phyloP scores from a whole-genome alignment of 2,888 invertebrate genomes.

The Eilema sororculum region DNA sequence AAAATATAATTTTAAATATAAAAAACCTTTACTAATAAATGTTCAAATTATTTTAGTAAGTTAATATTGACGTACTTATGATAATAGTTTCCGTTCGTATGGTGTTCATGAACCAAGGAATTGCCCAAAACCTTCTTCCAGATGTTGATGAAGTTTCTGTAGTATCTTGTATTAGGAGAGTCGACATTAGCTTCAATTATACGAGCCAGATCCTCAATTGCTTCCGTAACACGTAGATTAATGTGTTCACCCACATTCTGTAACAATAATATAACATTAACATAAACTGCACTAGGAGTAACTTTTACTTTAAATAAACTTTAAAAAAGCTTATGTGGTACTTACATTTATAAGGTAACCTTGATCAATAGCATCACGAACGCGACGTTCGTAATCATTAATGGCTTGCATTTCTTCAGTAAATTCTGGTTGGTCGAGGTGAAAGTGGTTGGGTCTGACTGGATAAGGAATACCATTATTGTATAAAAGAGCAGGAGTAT shows the following conservation, averaged over 20 bases:
- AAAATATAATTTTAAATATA: slow-evolving; percentile 11
- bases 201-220: slow-evolving; percentile 89
- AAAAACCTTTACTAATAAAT: too few relatives aligned
- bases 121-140: slow-evolving; percentile 88
- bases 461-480: slow-evolving; percentile 90
- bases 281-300: slow-evolving; percentile 22
- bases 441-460: slow-evolving; percentile 86
- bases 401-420: slow-evolving; percentile 77
- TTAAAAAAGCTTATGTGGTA: neutral
- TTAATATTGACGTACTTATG: slow-evolving; percentile 58
- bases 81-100: slow-evolving; percentile 38
- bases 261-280: slow-evolving; percentile 22
- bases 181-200: slow-evolving; percentile 89
- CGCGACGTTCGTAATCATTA: slow-evolving; percentile 84
- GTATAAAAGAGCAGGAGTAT: slow-evolving; percentile 88
- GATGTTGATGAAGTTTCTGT: slow-evolving; percentile 86
- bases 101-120: slow-evolving; percentile 57
- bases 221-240: slow-evolving; percentile 87
- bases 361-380: slow-evolving; percentile 87
- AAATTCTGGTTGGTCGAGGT: slow-evolving; percentile 79
- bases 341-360: slow-evolving; percentile 83
- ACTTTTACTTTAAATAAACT: neutral
- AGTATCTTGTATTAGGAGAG: slow-evolving; percentile 87
- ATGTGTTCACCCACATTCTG: slow-evolving; percentile 84
- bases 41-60: neutral